These are phyloP conservation scores for Gila orcuttii DNA, from an alignment of 2,113 vertebrate species.

Conservation along the genomic window DNA sequence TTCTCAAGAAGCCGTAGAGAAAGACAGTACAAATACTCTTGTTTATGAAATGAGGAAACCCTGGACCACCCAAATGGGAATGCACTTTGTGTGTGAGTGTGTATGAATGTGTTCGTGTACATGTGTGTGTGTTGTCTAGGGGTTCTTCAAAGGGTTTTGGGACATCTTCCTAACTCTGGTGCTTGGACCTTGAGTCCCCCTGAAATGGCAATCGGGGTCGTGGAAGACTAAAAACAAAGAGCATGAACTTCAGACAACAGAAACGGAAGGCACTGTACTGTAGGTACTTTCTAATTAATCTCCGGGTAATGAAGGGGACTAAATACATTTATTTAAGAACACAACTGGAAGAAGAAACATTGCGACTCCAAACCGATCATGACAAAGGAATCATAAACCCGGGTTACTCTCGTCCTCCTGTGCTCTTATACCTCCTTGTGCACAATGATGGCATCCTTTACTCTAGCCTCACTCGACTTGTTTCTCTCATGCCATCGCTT, in stretches of 20 bases:
- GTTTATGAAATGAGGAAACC: conserved; percentile 33
- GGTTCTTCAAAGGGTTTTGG: conserved; percentile 28
- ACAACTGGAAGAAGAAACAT: conserved; percentile 42
- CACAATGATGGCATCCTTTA: conserved; percentile 52
- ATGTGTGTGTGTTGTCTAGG: conserved; percentile 41
- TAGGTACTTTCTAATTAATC: conserved; percentile 43
- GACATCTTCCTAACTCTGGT: conserved; percentile 24
- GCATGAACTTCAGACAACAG: conserved; percentile 10
- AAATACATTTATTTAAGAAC: conserved; percentile 53
- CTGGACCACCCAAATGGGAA: conserved; percentile 39
- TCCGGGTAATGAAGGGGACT: conserved; percentile 54
- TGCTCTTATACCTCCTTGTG: conserved; percentile 46
- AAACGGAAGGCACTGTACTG: conserved; percentile 29
- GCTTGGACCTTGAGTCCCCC: conserved; percentile 30
- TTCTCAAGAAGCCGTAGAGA: conserved; percentile 62
- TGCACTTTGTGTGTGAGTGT: conserved; percentile 53
- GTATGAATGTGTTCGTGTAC: conserved; percentile 32
- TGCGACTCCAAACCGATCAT: conserved; percentile 40
- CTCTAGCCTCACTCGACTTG: conserved; percentile 40
- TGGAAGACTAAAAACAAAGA: conserved; percentile 15
- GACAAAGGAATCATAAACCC: conserved; percentile 34
- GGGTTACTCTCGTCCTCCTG: conserved; percentile 40
- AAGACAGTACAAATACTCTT: conserved; percentile 9
- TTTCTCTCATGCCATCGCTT: conserved; percentile 33
- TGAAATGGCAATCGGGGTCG: conserved; percentile 38